Evolutionary conservation across 2,888 invertebrate genomes (phyloP).

Genomic region (Stegana nigrithorax): DNA sequence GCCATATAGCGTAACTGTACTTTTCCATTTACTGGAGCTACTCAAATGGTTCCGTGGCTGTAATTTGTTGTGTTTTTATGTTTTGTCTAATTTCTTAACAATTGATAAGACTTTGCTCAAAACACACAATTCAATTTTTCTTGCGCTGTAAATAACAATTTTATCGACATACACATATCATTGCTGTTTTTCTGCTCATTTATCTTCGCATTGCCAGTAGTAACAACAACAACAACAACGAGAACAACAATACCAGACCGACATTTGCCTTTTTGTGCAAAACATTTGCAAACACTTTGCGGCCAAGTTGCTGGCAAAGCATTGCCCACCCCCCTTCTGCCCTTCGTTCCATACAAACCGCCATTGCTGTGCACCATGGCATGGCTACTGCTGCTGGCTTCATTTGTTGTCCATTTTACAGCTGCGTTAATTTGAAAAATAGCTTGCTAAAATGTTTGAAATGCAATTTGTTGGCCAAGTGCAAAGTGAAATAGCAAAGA

Average conservation of each 20-base stretch:
- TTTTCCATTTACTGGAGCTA: no score
- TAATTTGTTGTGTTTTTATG: no score
- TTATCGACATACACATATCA: no score
- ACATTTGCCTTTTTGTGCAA: no score
- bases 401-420: not conserved
- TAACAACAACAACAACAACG: not conserved
- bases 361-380: not conserved
- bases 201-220: not conserved
- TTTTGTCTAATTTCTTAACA: no score
- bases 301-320: not conserved
- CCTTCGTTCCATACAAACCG: not conserved
- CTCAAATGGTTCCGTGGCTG: no score
- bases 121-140: no score
- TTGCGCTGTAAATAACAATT: no score
- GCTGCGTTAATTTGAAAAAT: conserved; percentile 17
- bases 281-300: not conserved
- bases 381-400: not conserved
- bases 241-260: not conserved
- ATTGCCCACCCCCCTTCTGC: not conserved
- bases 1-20: no score
- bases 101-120: no score
- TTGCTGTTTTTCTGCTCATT: not conserved
- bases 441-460: conserved; percentile 13
- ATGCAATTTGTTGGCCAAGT: not conserved
- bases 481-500: no score